These are phyloP conservation scores for Torymus texanus DNA, from an alignment of 2,888 invertebrate genomes.

Conservation along the genomic window DNA sequence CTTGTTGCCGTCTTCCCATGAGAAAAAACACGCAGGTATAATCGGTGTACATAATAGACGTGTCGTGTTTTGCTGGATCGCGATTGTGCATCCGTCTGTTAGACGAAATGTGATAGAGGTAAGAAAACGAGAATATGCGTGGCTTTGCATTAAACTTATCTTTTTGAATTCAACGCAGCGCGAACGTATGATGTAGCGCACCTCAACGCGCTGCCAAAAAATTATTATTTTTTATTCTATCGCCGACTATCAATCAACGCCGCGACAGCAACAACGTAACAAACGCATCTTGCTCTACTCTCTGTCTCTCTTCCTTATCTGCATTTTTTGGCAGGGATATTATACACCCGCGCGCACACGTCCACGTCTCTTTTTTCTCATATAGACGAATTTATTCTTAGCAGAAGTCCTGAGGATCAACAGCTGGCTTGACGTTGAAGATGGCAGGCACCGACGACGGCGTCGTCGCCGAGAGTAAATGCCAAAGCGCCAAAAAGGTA, in stretches of 20 bases:
- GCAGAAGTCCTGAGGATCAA: not conserved
- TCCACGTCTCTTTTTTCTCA: not conserved
- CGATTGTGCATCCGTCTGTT: not conserved
- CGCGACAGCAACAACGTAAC: not conserved
- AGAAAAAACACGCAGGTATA: not conserved
- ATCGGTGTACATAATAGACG: slow-evolving; percentile 5
- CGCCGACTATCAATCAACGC: slow-evolving; percentile 5
- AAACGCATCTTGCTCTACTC: not conserved
- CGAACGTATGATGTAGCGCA: not conserved
- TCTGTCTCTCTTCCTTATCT: not conserved
- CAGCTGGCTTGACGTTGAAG: not conserved
- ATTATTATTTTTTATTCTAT: slow-evolving; percentile 9
- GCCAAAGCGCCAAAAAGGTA: slow-evolving; percentile 19
- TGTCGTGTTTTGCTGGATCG: not conserved
- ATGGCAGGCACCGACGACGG: slow-evolving; percentile 25
- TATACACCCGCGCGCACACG: too few relatives aligned
- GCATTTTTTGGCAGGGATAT: slow-evolving; percentile 13
- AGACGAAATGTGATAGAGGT: slow-evolving; percentile 17
- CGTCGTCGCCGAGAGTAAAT: slow-evolving; percentile 1
- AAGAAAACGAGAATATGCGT: not conserved
- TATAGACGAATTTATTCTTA: slow-evolving; percentile 32
- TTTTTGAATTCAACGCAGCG: not conserved
- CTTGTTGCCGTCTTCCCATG: slow-evolving; percentile 40
- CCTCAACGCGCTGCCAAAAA: slow-evolving; percentile 12
- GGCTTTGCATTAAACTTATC: not conserved